phyloP scores from a whole-genome alignment of 2,797 vertebrate genomes.

The Carduelis carduelis region DNA sequence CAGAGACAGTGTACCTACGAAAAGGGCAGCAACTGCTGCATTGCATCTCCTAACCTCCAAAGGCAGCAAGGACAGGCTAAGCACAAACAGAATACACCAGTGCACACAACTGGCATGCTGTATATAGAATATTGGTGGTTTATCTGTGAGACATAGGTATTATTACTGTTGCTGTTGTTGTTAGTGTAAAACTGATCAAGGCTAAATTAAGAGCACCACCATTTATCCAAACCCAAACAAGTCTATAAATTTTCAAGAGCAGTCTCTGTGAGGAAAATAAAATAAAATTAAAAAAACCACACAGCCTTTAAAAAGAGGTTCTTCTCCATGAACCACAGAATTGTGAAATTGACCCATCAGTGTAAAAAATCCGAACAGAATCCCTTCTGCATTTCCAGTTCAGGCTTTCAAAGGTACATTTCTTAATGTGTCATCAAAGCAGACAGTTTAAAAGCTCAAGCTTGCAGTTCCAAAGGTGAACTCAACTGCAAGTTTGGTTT shows the following conservation, averaged over 20 bases:
- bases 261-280: neutral
- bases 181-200: neutral
- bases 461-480: neutral
- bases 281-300: rapidly evolving
- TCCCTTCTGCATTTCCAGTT: neutral
- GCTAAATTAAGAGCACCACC: neutral
- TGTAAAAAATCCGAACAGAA: neutral
- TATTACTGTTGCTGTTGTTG: neutral
- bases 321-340: neutral
- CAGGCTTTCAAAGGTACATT: neutral
- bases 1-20: neutral
- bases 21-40: neutral
- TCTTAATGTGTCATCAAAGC: neutral
- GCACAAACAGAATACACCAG: neutral
- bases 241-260: neutral
- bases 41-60: neutral
- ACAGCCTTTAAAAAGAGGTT: neutral
- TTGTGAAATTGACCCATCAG: neutral
- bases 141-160: rapidly evolving
- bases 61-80: neutral
- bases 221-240: neutral
- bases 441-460: neutral
- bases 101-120: neutral
- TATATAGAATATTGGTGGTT: neutral
- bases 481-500: neutral